Evolutionary conservation across 37 sponge, comb jelly and placozoan species (phyloP), one percentile per base, ranked within the genome.

Genomic region (Ianthella basta): DNA sequence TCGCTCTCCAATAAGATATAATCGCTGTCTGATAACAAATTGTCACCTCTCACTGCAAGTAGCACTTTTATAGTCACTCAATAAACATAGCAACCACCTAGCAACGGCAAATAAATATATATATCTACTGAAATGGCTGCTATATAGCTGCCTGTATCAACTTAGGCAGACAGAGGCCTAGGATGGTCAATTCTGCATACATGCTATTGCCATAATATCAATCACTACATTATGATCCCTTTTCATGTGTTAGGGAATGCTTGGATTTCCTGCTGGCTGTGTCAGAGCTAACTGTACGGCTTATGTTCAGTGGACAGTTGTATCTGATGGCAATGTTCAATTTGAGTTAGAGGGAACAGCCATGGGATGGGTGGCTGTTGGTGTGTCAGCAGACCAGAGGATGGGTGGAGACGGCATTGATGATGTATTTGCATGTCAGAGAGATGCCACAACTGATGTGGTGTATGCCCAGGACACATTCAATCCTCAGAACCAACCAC

Each of bases 231-330:
- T n/a, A n/a, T n/a, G n/a, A n/a, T 57, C 18, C 59, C 59, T 20
- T 57, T 57, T 20, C 18, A 20, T 57, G 18, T 57, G 18, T 20
- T 18, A 57, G 39, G 73, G 40, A 12, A 37, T 40, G 13, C 13
- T 72, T 56, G 29, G 79, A 3, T 27, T 25, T 37, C 88, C 88
- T 40, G 67, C 24, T 50, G 79, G 79, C 40, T 88, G 88, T 41
- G 56, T 33, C 10, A 56, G 61, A 14, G 2, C 60, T 27, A 40
- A 13, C 12, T 88, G 88, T 33, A 72, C 35, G 5, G 30, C 20
- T 4, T 72, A 30, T 33, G 73, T 19, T 12, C 73, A 72, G 73
- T 72, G 73, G 73, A 38, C 73, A 15, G 41, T 33, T 23, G 59
- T 57, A 15, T 57, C 59, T 20, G 41, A 54, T 20, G 12, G 25